Conservation (phyloP, 1,140 invertebrate genomes). For the Neodiprion fabricii region DNA sequence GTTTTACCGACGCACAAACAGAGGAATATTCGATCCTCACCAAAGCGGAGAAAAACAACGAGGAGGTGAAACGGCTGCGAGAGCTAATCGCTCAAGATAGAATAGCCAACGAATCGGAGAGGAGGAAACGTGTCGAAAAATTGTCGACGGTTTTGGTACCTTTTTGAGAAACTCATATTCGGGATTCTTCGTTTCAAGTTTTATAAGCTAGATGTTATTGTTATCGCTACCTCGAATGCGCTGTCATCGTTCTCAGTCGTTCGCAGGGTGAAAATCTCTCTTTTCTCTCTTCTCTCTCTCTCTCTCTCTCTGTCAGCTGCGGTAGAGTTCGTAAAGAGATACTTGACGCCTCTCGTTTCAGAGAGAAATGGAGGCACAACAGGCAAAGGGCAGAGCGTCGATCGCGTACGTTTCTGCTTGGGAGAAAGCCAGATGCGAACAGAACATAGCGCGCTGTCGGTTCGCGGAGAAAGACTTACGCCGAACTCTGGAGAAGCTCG, state of each 20-base stretch:
- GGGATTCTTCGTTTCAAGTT: slow-evolving; percentile 6
- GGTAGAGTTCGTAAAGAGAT: too few relatives aligned
- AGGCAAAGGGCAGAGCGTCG: slow-evolving; percentile 42
- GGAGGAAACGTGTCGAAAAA: background rate
- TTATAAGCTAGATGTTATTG: too few relatives aligned
- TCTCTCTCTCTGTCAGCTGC: too few relatives aligned
- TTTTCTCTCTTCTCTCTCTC: too few relatives aligned
- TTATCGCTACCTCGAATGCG: too few relatives aligned
- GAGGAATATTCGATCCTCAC: background rate
- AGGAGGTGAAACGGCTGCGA: background rate
- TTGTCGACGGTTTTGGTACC: background rate
- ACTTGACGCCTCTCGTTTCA: slow-evolving; percentile 20
- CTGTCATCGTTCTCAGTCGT: too few relatives aligned
- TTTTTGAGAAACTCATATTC: background rate
- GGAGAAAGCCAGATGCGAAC: slow-evolving; percentile 47
- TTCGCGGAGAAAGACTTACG: slow-evolving; percentile 39
- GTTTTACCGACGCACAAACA: background rate
- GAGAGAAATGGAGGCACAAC: slow-evolving; percentile 45
- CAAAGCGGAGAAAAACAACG: background rate
- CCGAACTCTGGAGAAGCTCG: slow-evolving; percentile 34
- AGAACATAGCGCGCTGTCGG: slow-evolving; percentile 39
- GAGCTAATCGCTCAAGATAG: background rate
- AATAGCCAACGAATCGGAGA: background rate
- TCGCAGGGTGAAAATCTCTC: too few relatives aligned
- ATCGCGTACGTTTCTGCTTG: slow-evolving; percentile 43